These are phyloP conservation scores for Etheostoma cragini DNA, from an alignment of 2,113 vertebrate genomes.

Conservation along the genomic window DNA sequence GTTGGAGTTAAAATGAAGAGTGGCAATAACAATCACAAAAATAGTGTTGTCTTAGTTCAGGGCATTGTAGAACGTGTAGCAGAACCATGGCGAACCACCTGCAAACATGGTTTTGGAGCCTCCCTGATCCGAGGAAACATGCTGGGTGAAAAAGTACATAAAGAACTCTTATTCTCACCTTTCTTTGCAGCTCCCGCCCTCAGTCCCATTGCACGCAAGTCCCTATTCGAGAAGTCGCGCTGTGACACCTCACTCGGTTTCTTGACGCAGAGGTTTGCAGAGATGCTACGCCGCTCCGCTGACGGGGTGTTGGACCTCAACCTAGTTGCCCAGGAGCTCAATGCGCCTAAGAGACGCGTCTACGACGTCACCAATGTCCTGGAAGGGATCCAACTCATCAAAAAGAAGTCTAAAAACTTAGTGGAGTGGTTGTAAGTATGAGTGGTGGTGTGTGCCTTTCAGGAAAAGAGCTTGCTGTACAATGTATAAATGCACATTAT, in stretches of 20 bases:
- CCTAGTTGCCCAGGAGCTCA: slow-evolving; percentile 86
- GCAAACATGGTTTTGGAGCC: no score
- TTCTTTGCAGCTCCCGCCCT: neutral
- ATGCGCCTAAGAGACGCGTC: slow-evolving; percentile 92
- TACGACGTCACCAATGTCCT: slow-evolving; percentile 98
- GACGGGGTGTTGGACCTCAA: slow-evolving; percentile 94
- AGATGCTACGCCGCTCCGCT: slow-evolving; percentile 86
- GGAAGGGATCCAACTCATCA: slow-evolving; percentile 94
- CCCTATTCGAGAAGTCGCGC: slow-evolving; percentile 87
- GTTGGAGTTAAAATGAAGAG: no score
- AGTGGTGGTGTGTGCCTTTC: slow-evolving; percentile 8
- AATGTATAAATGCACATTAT: neutral
- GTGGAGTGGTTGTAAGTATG: slow-evolving; percentile 95
- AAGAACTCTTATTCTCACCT: neutral
- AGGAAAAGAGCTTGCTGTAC: neutral
- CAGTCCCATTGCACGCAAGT: slow-evolving; percentile 75
- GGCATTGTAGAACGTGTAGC: no score
- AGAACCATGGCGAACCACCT: no score
- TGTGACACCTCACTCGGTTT: slow-evolving; percentile 91
- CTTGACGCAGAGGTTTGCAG: slow-evolving; percentile 92
- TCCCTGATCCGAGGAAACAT: no score
- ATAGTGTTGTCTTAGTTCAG: no score
- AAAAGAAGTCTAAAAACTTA: slow-evolving; percentile 95
- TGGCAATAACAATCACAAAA: no score
- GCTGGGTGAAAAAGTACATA: no score